Base-by-base conservation (phyloP, 2,113 vertebrate genomes). In the Callopanchax toddi region DNA sequence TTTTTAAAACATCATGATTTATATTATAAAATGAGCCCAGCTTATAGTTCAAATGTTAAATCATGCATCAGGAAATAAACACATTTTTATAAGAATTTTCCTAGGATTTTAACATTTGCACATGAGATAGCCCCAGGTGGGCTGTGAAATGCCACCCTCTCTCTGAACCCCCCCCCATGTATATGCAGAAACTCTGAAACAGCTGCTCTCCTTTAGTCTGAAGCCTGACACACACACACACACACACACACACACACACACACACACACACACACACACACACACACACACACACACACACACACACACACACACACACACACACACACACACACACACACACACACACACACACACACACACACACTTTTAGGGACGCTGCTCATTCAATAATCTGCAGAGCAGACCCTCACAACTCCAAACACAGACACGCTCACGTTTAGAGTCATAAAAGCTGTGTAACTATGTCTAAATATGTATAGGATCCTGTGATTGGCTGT, bases 91-190 rank as follows among this genome's bases (percentile, higher is more conserved):
- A n/a, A n/a, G n/a, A n/a, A n/a, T n/a, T n/a, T n/a, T n/a, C n/a
- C n/a, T n/a, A n/a, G n/a, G n/a, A n/a, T n/a, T n/a, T 32, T 32
- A 32, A 76, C 20, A 37, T 37, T 69, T 63, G 48, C 60, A 54
- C 67, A 71, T 59, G 25, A 55, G 55, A 22, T 16, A n/a, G 39
- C 63, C 22, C 40, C 3, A n/a, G 40, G 65, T 54, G 23, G 21
- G 46, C 79, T 75, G 69, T 81, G 54, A 86, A 84, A 82, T 89
- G 76, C 63, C 72, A 82, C 69, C 72, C 77, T 74, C 59, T 60
- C 58, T 56, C 53, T 79, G 60, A 83, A 55, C 15, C 39, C 39
- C 16, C 39, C 16, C 53, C 45, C 25, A n/a, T 0, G 17, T 56
- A 74, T 76, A 67, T 78, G 61, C 67, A 81, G 62, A 79, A 70